A percentile compares a stretch with the other conserved stretches of the same genome.
Conservation (phyloP, 1,140 invertebrate genomes). For the Drosophila tani region DNA sequence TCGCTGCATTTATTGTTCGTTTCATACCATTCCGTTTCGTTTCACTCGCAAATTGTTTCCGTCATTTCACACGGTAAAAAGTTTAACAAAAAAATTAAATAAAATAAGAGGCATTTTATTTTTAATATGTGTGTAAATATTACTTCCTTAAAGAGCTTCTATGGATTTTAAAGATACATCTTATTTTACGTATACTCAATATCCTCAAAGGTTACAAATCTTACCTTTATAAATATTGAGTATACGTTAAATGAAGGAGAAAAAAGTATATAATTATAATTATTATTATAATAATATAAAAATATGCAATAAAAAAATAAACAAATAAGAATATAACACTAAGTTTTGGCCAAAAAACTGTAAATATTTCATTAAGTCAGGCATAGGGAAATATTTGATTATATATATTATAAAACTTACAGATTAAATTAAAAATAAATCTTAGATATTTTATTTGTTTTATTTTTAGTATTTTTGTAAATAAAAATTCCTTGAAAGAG, state of each 20-base stretch:
- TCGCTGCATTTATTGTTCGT: constrained; percentile 19
- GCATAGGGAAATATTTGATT: no score
- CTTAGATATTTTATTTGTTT: no score
- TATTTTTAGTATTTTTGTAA: no score
- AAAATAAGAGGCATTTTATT: neutral
- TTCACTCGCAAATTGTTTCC: neutral
- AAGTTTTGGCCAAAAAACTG: neutral
- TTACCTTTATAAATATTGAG: neutral
- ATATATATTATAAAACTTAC: no score
- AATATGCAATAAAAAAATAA: neutral
- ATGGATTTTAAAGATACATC: no score
- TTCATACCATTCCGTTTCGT: constrained; percentile 18
- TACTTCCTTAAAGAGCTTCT: neutral
- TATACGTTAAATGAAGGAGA: neutral
- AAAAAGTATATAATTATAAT: neutral
- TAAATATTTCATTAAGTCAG: no score
- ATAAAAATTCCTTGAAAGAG: no score
- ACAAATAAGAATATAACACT: neutral
- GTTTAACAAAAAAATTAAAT: neutral
- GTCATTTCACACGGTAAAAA: neutral
- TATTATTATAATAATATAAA: no score
- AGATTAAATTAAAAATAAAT: no score
- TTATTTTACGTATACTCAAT: neutral
- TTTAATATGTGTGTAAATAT: neutral
- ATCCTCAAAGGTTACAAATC: neutral